Percentiles rank a stretch among this genome's conserved stretches.
Conservation (phyloP, 2,797 vertebrate species). For the Picus viridis region DNA sequence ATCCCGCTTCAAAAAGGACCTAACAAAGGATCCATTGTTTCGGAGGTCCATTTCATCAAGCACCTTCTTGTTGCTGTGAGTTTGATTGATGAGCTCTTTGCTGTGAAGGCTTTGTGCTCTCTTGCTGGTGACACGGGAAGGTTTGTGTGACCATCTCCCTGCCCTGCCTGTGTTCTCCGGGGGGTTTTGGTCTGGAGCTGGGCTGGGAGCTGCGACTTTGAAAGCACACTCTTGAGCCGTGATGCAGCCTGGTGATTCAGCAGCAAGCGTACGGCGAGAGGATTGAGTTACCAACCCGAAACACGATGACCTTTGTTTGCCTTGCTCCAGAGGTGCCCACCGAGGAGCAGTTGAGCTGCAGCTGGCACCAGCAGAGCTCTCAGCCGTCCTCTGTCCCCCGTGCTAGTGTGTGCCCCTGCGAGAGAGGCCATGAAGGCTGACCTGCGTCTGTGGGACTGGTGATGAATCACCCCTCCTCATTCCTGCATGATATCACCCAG, state of each 20-base stretch:
- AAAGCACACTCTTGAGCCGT: neutral
- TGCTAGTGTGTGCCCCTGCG: rapidly evolving
- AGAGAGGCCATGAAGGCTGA: neutral
- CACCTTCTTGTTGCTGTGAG: neutral
- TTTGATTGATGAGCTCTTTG: neutral
- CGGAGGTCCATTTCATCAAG: neutral
- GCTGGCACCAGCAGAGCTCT: neutral
- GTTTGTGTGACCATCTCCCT: neutral
- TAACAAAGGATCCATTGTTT: slow-evolving; percentile 41
- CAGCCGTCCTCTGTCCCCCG: neutral
- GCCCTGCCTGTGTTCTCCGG: neutral
- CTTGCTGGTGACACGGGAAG: rapidly evolving
- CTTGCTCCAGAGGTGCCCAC: neutral
- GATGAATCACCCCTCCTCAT: slow-evolving; percentile 60
- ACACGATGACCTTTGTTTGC: neutral
- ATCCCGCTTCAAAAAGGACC: neutral
- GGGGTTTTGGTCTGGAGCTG: neutral
- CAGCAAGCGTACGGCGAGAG: rapidly evolving
- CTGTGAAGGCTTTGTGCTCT: neutral
- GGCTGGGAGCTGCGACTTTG: neutral
- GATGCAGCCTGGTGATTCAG: neutral
- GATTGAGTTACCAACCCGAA: rapidly evolving
- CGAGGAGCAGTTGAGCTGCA: neutral
- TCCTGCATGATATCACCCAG: slow-evolving; percentile 54
- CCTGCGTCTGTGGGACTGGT: neutral